Percentiles rank a stretch among this genome's conserved stretches.
Evolutionary conservation across 2,113 vertebrate species (phyloP).

Genomic region (Arizona elegans): DNA sequence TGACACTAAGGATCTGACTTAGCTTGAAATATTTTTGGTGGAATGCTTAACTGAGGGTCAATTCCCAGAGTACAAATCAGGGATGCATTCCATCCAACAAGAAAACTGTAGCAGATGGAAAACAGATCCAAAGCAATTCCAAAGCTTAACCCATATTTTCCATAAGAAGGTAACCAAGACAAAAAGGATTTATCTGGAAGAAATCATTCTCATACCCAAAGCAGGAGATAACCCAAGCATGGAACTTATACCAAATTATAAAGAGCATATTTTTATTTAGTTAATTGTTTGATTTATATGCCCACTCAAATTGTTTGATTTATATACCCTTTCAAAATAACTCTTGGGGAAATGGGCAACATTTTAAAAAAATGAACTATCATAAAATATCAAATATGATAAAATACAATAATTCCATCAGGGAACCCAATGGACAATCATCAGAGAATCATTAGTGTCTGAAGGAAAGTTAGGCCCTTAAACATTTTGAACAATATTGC

Average conservation of each 20-base stretch:
- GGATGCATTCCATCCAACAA: constrained; percentile 2
- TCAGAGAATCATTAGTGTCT: background rate
- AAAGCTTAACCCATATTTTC: background rate
- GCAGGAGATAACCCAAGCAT: background rate
- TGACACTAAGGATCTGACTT: background rate
- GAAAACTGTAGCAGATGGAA: constrained; percentile 10
- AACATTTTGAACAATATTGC: background rate
- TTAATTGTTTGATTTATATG: background rate
- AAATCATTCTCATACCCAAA: background rate
- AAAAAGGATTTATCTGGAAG: constrained; percentile 2
- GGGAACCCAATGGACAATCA: background rate
- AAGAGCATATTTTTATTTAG: background rate
- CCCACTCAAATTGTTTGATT: background rate
- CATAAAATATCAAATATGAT: background rate
- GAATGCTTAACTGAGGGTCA: background rate
- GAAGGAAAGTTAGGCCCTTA: background rate
- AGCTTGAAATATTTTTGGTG: background rate
- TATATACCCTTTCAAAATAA: background rate
- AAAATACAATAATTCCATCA: background rate
- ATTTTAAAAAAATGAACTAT: background rate
- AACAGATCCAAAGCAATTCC: background rate
- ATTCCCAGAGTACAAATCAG: background rate
- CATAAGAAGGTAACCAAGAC: background rate
- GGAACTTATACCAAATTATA: background rate
- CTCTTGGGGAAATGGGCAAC: background rate